A percentile compares a stretch with the other conserved stretches of the same genome.
phyloP scores from a whole-genome alignment of 2,888 invertebrate species.

The Eupelmus urozonus region DNA sequence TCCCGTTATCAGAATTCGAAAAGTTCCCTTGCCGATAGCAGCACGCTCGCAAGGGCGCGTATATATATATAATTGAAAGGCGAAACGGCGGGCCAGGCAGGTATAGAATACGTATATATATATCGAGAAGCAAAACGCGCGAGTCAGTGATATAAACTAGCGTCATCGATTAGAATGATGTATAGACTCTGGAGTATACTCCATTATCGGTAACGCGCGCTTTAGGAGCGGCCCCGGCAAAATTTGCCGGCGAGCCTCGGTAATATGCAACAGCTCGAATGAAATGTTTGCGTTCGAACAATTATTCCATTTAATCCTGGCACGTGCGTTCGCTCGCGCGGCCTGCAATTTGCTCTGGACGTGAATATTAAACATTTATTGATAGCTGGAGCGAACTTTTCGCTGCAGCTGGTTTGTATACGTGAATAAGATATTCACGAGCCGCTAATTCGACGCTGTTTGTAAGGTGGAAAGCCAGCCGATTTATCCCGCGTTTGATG shows the following conservation, averaged over 20 bases:
- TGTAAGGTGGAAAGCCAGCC: too few relatives aligned
- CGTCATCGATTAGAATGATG: conserved; percentile 56
- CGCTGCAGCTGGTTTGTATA: too few relatives aligned
- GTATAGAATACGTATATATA: too few relatives aligned
- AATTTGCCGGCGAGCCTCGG: conserved; percentile 34
- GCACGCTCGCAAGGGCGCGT: background rate
- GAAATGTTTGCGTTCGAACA: conserved; percentile 3
- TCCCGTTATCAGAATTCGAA: background rate
- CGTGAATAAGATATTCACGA: too few relatives aligned
- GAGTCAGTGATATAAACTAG: conserved; percentile 52
- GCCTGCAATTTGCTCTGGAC: too few relatives aligned
- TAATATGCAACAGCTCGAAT: conserved; percentile 16
- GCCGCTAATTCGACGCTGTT: too few relatives aligned
- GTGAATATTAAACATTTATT: too few relatives aligned
- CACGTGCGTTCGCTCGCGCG: background rate
- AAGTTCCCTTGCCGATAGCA: background rate
- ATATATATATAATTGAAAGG: conserved; percentile 41
- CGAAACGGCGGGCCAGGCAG: too few relatives aligned
- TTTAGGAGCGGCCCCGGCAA: conserved; percentile 27
- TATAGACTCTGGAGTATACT: conserved; percentile 56
- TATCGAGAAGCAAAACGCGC: conserved; percentile 29
- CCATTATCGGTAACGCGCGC: conserved; percentile 42
- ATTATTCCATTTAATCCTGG: conserved; percentile 6
- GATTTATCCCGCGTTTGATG: too few relatives aligned
- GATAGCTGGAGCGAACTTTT: too few relatives aligned